Evolutionary conservation across 2,888 invertebrate species (phyloP), one percentile per base, ranked within the genome.

Genomic region (Dryadula phaetusa): DNA sequence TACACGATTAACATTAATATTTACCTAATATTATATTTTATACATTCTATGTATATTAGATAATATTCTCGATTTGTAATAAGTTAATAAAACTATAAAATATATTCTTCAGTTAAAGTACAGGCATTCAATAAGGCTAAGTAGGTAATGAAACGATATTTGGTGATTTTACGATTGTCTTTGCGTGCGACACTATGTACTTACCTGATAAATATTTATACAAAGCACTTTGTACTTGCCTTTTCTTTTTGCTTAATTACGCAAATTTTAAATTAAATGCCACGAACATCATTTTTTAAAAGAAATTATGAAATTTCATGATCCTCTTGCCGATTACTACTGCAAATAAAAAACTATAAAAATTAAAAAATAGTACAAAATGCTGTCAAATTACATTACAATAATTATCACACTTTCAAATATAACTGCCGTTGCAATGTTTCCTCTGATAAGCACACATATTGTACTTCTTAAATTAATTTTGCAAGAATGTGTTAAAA

Each of bases 1-100:
- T 92, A 92, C 91, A 91, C 84, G 86, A 92, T 90, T 90, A 91
- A 92, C 91, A 88, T 89, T 81, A 86, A 87, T 88, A 87, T 88
- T 90, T 81, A 85, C 87, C 86, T 92, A 88, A 83, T 82, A 83
- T 86, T 83, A 82, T 79, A 81, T 77, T 85, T 87, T 90, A 90
- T 90, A 91, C 90, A 90, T 90, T 90, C 90, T 92, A 90, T 91
- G 88, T 90, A 90, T 90, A 90, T 81, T 87, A 88, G 86, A 88
- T 88, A 89, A 89, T 90, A 86, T 85, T 88, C 84, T 87, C 87
- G 87, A 85, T 89, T 90, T 88, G 86, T 91, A 90, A 92, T 92
- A 92, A 92, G 92, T 92, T 92, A 92, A 92, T 92, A 92, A 90
- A 91, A 92, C 88, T 91, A 92, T 92, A 92, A 90, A 91, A 92